Percentiles rank a stretch among this genome's conserved stretches.
Conservation (phyloP, 2,113 vertebrate genomes). For the human (Homo sapiens) region DNA sequence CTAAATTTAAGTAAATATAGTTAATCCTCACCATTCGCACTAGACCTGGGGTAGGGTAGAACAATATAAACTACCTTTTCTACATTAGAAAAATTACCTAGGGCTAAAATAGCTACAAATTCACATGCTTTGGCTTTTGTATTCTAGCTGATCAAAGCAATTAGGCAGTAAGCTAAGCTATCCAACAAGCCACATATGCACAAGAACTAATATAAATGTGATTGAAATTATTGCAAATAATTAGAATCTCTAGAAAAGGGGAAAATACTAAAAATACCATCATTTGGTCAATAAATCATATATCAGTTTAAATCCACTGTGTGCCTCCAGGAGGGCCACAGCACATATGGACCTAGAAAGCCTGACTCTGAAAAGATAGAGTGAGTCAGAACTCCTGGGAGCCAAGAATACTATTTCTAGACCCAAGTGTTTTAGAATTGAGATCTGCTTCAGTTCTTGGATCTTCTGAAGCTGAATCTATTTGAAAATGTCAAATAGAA, state of each 20-base stretch:
- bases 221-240: background rate
- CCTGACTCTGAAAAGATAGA: background rate
- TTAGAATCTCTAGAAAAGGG: background rate
- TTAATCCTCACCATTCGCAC: background rate
- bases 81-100: background rate
- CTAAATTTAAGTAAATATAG: background rate
- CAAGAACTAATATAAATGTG: background rate
- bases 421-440: background rate
- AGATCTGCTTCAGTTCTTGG: background rate
- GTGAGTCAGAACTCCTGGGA: background rate
- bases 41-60: background rate
- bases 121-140: background rate
- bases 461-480: background rate
- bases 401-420: background rate
- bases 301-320: background rate
- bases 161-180: background rate
- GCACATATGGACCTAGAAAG: background rate
- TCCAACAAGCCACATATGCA: background rate
- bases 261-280: background rate
- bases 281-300: background rate
- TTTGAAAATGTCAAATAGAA: background rate
- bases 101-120: background rate
- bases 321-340: background rate
- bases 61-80: background rate
- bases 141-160: background rate